Evolutionary conservation across 2,888 invertebrate genomes (phyloP), one percentile per base, ranked within the genome.

Genomic region (Agrochola macilenta): DNA sequence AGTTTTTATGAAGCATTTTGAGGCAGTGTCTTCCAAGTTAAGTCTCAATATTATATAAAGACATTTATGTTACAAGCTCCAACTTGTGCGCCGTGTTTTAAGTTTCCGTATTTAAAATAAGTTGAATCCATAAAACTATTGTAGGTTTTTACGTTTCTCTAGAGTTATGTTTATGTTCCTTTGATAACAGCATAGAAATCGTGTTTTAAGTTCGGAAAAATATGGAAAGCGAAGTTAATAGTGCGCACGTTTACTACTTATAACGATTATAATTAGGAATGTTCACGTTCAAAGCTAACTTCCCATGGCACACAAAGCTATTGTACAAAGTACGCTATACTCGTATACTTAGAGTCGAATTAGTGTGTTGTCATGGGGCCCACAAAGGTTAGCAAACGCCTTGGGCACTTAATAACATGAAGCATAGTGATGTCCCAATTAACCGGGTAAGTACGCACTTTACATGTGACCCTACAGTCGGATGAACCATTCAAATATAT

Each of bases 361-460:
- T 85, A 85, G 80, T 61, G 69, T 77, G 85, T 75, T 78, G 77
- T 82, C 73, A 83, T 70, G 86, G 82, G 83, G 83, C 81, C 79
- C 81, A 88, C 84, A 74, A 86, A 87, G 89, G 90, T 75, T 87
- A 79, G 81, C 87, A 83, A 82, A 85, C 86, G 85, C 87, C 82
- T 82, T 74, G 79, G 85, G 88, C 90, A 86, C 89, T 90, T 91
- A 89, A 91, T 90, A 90, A 90, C 83, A 81, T 82, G 83, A 84
- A 75, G 60, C 76, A 78, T 76, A 83, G 87, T 78, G 74, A 76
- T 83, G 88, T 88, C 81, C 71, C 75, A 88, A 88, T 87, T 86
- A 86, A 78, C 78, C 23, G 76, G 84, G 88, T 87, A 85, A 87
- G 76, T 73, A 82, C 73, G 60, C 69, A 79, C 72, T 82, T 86